phyloP scores from a whole-genome alignment of 2,797 vertebrate genomes.

The Poliocrania exsul region DNA sequence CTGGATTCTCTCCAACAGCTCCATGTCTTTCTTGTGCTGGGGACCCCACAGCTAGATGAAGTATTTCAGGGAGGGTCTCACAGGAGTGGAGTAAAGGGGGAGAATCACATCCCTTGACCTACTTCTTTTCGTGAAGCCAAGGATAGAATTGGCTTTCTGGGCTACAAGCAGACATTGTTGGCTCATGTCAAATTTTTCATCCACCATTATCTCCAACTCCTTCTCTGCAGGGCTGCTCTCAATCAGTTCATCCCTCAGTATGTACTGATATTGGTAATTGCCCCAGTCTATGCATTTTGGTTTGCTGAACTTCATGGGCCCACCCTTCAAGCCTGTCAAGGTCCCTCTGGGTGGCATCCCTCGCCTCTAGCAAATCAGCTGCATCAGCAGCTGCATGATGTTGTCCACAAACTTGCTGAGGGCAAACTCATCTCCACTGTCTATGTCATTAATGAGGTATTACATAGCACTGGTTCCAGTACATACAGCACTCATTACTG shows the following conservation, averaged over 20 bases:
- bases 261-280: neutral
- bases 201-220: neutral
- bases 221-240: neutral
- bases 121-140: neutral
- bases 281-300: neutral
- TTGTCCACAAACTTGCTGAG: neutral
- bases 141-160: neutral
- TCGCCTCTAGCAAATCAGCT: fast-evolving
- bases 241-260: neutral
- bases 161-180: neutral
- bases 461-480: neutral
- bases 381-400: neutral
- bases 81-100: neutral
- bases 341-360: neutral
- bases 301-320: neutral
- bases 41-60: neutral
- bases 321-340: neutral
- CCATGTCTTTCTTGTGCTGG: neutral
- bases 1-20: neutral
- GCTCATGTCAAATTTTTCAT: neutral
- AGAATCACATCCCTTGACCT: neutral
- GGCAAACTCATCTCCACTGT: neutral
- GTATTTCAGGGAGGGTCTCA: neutral
- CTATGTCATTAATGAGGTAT: neutral
- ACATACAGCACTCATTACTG: neutral